Conservation (phyloP, 2,888 invertebrate genomes). For the Drosophila putrida region DNA sequence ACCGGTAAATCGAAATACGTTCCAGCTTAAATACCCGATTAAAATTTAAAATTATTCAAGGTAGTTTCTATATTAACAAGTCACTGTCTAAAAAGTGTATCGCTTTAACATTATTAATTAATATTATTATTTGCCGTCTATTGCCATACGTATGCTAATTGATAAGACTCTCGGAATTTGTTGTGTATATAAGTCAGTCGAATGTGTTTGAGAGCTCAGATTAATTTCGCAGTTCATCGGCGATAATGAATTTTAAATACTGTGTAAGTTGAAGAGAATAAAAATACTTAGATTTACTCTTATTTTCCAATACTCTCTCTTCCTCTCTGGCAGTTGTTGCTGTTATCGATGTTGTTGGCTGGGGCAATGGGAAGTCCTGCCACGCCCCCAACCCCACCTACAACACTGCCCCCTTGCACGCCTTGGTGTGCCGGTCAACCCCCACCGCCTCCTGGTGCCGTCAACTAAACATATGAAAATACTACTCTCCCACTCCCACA, state of each 20-base stretch:
- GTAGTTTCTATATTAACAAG: too few relatives aligned
- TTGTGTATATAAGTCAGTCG: slow-evolving; percentile 28
- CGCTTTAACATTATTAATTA: too few relatives aligned
- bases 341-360: slow-evolving; percentile 52
- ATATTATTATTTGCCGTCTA: neutral
- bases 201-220: neutral
- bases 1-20: too few relatives aligned
- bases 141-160: slow-evolving; percentile 8
- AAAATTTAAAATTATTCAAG: too few relatives aligned
- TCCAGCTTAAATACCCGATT: too few relatives aligned
- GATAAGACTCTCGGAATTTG: slow-evolving; percentile 4
- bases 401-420: slow-evolving; percentile 38
- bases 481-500: neutral
- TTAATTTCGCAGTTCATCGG: neutral
- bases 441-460: slow-evolving; percentile 55
- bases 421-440: slow-evolving; percentile 68
- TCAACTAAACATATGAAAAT: slow-evolving; percentile 43
- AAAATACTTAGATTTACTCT: neutral
- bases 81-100: neutral
- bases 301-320: neutral
- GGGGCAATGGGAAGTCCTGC: slow-evolving; percentile 14
- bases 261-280: slow-evolving; percentile 42
- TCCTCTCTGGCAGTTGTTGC: slow-evolving; percentile 33
- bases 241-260: slow-evolving; percentile 41
- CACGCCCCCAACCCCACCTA: neutral